Conservation (phyloP, 1,140 invertebrate species). For the Drosophila bipectinata region DNA sequence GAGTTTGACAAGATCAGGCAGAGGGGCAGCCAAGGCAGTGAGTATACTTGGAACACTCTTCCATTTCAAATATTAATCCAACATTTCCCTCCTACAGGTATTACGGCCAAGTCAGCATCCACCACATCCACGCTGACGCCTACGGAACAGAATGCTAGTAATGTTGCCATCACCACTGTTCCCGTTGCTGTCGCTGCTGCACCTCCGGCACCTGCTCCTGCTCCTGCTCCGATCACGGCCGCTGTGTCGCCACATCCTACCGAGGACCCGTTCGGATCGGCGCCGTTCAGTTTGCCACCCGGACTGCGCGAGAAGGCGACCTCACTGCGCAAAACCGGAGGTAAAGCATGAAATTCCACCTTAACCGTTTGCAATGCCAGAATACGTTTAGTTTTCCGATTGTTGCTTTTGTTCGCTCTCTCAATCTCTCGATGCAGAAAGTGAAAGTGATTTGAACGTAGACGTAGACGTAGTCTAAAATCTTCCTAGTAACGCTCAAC, state of each 20-base stretch:
- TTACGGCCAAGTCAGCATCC: conserved; percentile 80
- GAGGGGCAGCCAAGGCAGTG: conserved; percentile 91
- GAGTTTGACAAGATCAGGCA: conserved; percentile 94
- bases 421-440: conserved; percentile 80
- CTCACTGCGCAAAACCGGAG: conserved; percentile 86
- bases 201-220: background rate
- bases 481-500: conserved; percentile 70
- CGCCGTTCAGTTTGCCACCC: conserved; percentile 90
- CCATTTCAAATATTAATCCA: too few relatives aligned
- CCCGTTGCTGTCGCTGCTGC: conserved; percentile 78
- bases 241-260: conserved; percentile 50
- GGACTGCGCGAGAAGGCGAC: conserved; percentile 86
- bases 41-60: conserved; percentile 72
- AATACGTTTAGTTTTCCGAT: conserved; percentile 82
- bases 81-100: conserved; percentile 46
- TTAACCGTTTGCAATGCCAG: conserved; percentile 67
- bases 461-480: conserved; percentile 80
- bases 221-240: conserved; percentile 9
- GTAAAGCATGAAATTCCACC: conserved; percentile 86
- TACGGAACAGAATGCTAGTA: conserved; percentile 64
- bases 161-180: conserved; percentile 5
- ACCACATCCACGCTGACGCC: conserved; percentile 81
- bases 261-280: conserved; percentile 92
- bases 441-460: conserved; percentile 78
- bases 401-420: conserved; percentile 81